phyloP scores from a whole-genome alignment of 1,140 invertebrate genomes.

The Pissodes strobi region DNA sequence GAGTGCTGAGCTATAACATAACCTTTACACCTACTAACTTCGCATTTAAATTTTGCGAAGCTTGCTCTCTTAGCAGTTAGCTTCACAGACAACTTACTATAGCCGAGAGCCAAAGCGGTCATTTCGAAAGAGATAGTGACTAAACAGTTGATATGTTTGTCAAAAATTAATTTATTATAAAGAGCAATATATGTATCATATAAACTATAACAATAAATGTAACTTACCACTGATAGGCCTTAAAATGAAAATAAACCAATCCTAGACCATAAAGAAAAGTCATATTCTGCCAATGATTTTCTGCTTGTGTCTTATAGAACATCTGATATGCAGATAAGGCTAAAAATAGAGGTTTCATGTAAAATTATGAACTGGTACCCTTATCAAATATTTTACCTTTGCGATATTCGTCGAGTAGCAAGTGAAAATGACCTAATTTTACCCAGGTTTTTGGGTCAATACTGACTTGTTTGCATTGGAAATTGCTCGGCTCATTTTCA shows the following conservation, averaged over 20 bases:
- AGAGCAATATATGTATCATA: slow-evolving; percentile 2
- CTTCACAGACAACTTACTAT: no score
- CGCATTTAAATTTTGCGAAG: no score
- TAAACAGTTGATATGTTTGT: no score
- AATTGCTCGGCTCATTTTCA: slow-evolving; percentile 55
- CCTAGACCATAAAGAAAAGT: slow-evolving; percentile 91
- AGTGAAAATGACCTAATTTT: slow-evolving; percentile 91
- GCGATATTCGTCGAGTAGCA: slow-evolving; percentile 85
- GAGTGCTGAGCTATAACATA: no score
- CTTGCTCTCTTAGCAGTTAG: no score
- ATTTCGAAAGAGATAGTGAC: no score
- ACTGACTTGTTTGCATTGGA: slow-evolving; percentile 66
- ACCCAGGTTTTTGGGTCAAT: slow-evolving; percentile 91
- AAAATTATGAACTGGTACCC: no score
- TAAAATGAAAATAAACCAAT: slow-evolving; percentile 94
- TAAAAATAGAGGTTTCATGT: slow-evolving; percentile 64
- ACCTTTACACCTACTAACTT: no score
- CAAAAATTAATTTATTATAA: neutral
- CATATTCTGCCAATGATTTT: slow-evolving; percentile 86
- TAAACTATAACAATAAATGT: slow-evolving; percentile 4
- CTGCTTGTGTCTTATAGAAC: slow-evolving; percentile 76
- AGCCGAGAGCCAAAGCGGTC: no score
- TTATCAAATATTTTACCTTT: slow-evolving; percentile 85
- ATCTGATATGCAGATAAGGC: slow-evolving; percentile 95
- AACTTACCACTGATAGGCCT: slow-evolving; percentile 93